Evolutionary conservation across 1,140 invertebrate species (phyloP).

Genomic region (Drosophila navojoa): DNA sequence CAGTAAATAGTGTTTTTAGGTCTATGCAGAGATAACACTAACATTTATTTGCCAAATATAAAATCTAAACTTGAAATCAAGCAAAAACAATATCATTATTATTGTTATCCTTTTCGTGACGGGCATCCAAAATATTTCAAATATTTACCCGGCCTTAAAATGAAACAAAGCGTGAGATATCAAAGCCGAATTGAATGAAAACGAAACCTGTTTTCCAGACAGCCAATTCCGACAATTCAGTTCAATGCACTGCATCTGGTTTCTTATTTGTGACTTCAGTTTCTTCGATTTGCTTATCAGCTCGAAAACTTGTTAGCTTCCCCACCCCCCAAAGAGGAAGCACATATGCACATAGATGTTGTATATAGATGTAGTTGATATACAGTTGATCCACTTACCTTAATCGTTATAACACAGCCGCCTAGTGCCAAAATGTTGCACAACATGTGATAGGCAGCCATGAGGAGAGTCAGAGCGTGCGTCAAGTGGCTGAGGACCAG

Average conservation of each 20-base stretch:
- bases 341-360: conserved; percentile 1
- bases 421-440: conserved; percentile 91
- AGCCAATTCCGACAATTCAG: conserved; percentile 7
- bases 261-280: not conserved
- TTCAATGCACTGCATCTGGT: conserved; percentile 41
- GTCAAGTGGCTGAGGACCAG: conserved; percentile 91
- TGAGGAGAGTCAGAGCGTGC: conserved; percentile 91
- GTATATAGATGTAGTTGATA: not conserved
- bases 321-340: conserved; percentile 25
- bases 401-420: conserved; percentile 90
- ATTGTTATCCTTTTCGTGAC: too few species aligned
- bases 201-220: conserved; percentile 50
- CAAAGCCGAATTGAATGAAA: conserved; percentile 7
- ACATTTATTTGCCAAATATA: not conserved
- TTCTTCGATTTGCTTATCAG: conserved; percentile 43
- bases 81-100: too few species aligned
- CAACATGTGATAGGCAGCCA: conserved; percentile 94
- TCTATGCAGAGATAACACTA: not conserved
- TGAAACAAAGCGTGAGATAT: conserved; percentile 42
- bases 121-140: not conserved
- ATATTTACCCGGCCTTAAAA: not conserved
- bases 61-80: not conserved
- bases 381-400: conserved; percentile 85
- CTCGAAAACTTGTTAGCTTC: conserved; percentile 18
- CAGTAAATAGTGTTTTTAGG: not conserved